Percentiles rank a stretch among this genome's conserved stretches.
phyloP scores from a whole-genome alignment of 1,140 invertebrate species.

The Lordiphosa clarofinis region DNA sequence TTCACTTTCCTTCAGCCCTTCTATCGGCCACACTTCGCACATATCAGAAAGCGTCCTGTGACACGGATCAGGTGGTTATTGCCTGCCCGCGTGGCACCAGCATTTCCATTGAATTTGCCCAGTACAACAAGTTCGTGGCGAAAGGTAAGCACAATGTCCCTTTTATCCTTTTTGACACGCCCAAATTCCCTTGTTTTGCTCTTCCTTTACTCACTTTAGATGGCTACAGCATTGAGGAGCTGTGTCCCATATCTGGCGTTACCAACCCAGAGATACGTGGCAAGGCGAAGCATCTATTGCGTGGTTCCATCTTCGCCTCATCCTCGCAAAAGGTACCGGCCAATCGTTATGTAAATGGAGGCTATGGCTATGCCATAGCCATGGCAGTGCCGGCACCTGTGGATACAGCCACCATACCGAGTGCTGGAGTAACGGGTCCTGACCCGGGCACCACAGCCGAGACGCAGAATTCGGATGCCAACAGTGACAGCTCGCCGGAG shows the following conservation, averaged over 20 bases:
- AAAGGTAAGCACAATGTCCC: constrained; percentile 57
- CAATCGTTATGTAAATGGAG: constrained; percentile 48
- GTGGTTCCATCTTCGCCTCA: constrained; percentile 68
- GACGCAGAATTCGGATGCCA: constrained; percentile 12
- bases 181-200: neutral
- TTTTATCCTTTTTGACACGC: neutral
- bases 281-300: constrained; percentile 63
- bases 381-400: constrained; percentile 18
- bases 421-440: constrained; percentile 12
- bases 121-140: constrained; percentile 80
- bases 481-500: constrained; percentile 46
- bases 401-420: constrained; percentile 13
- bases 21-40: constrained; percentile 92
- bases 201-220: constrained; percentile 34
- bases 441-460: constrained; percentile 19
- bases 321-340: constrained; percentile 45
- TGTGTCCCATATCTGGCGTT: constrained; percentile 54
- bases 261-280: constrained; percentile 44
- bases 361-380: constrained; percentile 23
- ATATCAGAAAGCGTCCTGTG: constrained; percentile 92
- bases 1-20: constrained; percentile 83
- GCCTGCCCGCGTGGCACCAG: constrained; percentile 92
- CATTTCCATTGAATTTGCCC: constrained; percentile 89
- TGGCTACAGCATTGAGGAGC: constrained; percentile 71
- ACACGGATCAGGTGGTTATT: constrained; percentile 90